Conservation (phyloP, 1,140 invertebrate genomes). For the Idris sp. region DNA sequence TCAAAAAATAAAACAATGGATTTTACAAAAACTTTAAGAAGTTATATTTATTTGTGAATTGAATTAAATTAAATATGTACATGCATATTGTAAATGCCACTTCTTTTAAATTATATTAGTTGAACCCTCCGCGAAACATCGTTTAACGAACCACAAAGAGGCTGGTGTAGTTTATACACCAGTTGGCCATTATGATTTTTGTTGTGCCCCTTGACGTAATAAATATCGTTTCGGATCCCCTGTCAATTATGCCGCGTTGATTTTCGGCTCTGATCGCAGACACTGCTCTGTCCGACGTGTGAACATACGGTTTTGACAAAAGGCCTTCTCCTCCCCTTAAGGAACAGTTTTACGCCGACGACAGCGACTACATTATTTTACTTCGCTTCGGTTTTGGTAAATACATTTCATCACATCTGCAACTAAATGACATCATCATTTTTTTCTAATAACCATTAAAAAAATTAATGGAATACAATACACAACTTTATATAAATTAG, state of each 20-base stretch:
- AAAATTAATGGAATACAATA: too few species aligned
- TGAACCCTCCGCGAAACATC: conserved; percentile 63
- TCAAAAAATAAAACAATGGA: too few species aligned
- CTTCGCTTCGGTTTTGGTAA: conserved; percentile 56
- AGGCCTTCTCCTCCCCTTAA: conserved; percentile 50
- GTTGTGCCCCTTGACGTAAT: conserved; percentile 69
- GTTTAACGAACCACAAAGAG: conserved; percentile 77
- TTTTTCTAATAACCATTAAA: too few species aligned
- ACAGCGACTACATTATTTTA: conserved; percentile 72
- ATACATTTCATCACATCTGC: conserved; percentile 58
- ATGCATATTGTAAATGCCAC: conserved; percentile 21
- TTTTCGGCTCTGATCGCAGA: conserved; percentile 55
- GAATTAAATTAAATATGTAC: too few species aligned
- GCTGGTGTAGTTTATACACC: conserved; percentile 72
- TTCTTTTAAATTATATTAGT: conserved; percentile 21
- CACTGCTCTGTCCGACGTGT: conserved; percentile 62
- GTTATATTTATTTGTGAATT: too few species aligned
- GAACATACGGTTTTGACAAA: conserved; percentile 72
- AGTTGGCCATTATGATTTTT: conserved; percentile 75
- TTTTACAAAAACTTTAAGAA: too few species aligned
- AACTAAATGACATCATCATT: conserved; percentile 38
- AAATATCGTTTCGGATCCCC: conserved; percentile 73
- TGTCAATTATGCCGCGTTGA: conserved; percentile 71
- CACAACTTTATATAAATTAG: too few species aligned
- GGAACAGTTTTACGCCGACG: conserved; percentile 47